Evolutionary conservation across 2,797 vertebrate genomes (phyloP).

Genomic region (Corythornis leucogaster): DNA sequence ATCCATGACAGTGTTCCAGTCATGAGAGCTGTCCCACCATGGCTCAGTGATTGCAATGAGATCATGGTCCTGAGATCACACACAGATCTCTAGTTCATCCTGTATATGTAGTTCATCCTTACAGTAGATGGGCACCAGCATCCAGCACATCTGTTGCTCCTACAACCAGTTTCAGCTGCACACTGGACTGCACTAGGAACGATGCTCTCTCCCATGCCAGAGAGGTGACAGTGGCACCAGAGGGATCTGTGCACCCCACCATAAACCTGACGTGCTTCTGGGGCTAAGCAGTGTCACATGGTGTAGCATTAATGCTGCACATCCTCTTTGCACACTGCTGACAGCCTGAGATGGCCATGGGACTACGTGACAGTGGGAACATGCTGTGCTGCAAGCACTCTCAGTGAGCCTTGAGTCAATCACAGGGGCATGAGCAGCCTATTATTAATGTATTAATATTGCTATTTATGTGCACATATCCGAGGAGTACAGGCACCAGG

Average conservation of each 20-base stretch:
- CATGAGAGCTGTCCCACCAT: too few species aligned
- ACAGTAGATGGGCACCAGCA: not conserved
- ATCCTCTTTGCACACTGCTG: not conserved
- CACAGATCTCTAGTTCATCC: too few species aligned
- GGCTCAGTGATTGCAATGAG: too few species aligned
- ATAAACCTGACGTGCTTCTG: accelerated
- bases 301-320: not conserved
- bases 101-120: not conserved
- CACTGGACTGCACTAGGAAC: accelerated
- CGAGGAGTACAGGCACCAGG: accelerated
- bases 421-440: not conserved
- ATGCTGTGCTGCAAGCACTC: accelerated
- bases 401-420: not conserved
- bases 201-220: not conserved
- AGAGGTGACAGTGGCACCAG: not conserved
- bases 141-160: not conserved
- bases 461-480: not conserved
- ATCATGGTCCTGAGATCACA: too few species aligned
- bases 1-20: too few species aligned
- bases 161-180: not conserved
- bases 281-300: accelerated
- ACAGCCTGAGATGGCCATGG: accelerated
- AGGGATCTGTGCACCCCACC: accelerated
- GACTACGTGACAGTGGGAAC: not conserved
- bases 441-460: not conserved